Base-by-base conservation (phyloP, 2,797 vertebrate species). In the Thalassophryne amazonica region DNA sequence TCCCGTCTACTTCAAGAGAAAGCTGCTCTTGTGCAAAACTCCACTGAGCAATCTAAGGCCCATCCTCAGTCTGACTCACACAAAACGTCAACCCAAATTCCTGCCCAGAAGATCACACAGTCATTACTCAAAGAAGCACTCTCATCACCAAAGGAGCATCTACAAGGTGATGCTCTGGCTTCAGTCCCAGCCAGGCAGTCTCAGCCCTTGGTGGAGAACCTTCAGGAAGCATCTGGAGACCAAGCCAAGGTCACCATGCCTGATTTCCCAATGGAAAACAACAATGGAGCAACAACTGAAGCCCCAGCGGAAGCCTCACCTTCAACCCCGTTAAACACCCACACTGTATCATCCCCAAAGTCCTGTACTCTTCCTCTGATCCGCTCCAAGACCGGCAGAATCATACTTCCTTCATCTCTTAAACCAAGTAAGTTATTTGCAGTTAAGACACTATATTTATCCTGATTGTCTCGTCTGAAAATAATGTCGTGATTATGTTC, bases 351-450 rank as follows among this genome's bases (percentile, higher is more conserved):
- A 0, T 0, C 22, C n/a, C 1, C 57, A 10, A 6, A 27, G 9
- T 16, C 52, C 0, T 0, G 80, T 3, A 1, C 71, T 23, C 34
- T 76, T 12, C 74, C 80, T 36, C 53, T 81, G 17, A 53, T 87
- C 28, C 86, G 81, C 22, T 69, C 86, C 21, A 86, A 85, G 55
- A 75, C 56, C 0, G 82, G 82, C 45, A 70, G 83, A 51, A 40
- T 88, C 41, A 86, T 88, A n/a, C 83, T 87, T 14, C 87, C 86
- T 2, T 84, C 87, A 1, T 84, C 53, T 18, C 15, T 87, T 20
- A 89, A 64, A 52, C 80, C 87, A 65, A 1, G 87, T 88, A 59
- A 79, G 76, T 47, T 3, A 4, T 2, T 21, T 32, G n/a, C n/a
- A n/a, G n/a, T n/a, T 13, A 27, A 30, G 5, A 11, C 2, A 12